Percentiles rank a stretch among this genome's conserved stretches.
phyloP scores from a whole-genome alignment of 2,113 vertebrate species.

The Lichenostomus cassidix region DNA sequence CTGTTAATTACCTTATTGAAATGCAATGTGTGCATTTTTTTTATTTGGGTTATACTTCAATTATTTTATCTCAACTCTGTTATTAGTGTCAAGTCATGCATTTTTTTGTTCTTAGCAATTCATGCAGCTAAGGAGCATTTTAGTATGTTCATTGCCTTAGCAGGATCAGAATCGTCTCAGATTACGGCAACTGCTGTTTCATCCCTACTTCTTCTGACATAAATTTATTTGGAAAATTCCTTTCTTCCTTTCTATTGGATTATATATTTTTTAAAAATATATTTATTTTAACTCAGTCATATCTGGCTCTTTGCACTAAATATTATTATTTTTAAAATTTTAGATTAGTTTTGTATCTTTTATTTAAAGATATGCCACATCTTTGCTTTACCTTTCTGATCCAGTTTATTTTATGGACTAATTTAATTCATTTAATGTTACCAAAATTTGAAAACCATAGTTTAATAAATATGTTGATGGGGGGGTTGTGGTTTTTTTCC shows the following conservation, averaged over 20 bases:
- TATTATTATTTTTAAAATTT: not conserved
- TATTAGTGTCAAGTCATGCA: not conserved
- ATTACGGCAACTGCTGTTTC: not conserved
- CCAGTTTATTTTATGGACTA: not conserved
- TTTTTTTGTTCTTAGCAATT: not conserved
- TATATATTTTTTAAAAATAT: not conserved
- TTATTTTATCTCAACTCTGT: not conserved
- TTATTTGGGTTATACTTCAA: not conserved
- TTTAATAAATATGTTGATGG: not conserved
- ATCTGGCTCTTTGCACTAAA: not conserved
- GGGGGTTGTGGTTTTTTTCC: not conserved
- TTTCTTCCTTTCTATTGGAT: not conserved
- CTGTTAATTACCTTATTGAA: not conserved
- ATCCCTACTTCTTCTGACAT: not conserved
- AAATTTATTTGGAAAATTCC: not conserved
- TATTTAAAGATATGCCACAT: not conserved
- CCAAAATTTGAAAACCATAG: not conserved
- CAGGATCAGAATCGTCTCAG: not conserved
- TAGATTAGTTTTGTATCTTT: not conserved
- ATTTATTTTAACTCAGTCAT: not conserved
- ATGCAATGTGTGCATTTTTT: not conserved
- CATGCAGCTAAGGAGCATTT: not conserved
- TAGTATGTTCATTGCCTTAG: not conserved
- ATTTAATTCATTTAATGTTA: not conserved
- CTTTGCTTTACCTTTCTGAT: not conserved